Base-by-base conservation (phyloP, 2,888 invertebrate genomes). In the Plusia festucae region DNA sequence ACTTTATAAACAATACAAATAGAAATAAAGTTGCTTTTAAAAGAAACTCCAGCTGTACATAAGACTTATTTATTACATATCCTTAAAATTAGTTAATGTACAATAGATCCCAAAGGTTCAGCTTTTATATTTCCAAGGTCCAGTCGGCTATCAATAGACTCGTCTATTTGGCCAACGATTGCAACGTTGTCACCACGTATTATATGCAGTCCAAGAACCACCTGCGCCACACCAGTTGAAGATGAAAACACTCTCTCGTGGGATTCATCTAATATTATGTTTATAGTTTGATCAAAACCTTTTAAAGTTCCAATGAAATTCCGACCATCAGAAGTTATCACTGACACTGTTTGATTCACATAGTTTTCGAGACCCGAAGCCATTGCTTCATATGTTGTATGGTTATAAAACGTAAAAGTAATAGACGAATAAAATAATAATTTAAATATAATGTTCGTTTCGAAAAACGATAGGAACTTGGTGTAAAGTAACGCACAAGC, bases 271-370 rank as follows among this genome's bases (percentile, higher is more conserved):
- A 99, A 95, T 83, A 99, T 99, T 76, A 99, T 96, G 90, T 99
- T 99, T 78, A 99, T 99, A n/a, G 99, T 99, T 93, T 99, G 99
- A 93, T 99, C 99, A 92, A 99, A 99, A 32, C 99, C 99, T 91
- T 99, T 99, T 72, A 99, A 92, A 0, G 99, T 98, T 53, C 99
- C 99, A 82, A 99, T 98, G 88, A 99, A 99, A 90, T 99, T 99
- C 79, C 99, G 96, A 52, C 99, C 99, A 94, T 99, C 99, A 13
- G 99, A 97, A 59, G 99, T 99, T 83, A 99, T 99, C 73, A 99
- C 98, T 40, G 98, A 99, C 62, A 99, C 98, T 40, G 98, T 98
- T 93, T 98, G 98, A 91, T 98, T 98, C 13, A 98, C 97, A 85
- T 98, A 98, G 55, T 97, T 97, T 91, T 98, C 98, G 71, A 98